Base-by-base conservation (phyloP, 2,113 vertebrate species). In the Pogona vitticeps region DNA sequence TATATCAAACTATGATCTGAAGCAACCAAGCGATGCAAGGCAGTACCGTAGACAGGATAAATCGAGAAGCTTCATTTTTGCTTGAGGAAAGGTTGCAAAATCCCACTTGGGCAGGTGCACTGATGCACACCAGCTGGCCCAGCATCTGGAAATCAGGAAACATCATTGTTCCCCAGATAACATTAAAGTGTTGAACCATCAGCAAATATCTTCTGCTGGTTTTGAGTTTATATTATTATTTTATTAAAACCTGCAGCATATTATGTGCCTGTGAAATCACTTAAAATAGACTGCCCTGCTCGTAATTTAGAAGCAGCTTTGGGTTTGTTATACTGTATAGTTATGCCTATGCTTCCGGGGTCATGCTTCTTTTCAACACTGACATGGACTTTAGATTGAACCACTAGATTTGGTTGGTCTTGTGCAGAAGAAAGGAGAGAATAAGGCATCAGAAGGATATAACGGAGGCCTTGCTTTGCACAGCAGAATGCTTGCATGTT, bases 81-180 rank as follows among this genome's bases (percentile, higher is more conserved):
- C 70, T 15, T 86, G 36, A 80, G 13, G 85, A 72, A 80, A 89
- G 73, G 2, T 70, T 82, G 84, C 17, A 82, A 84, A 59, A 58
- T n/a, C 28, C 36, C 85, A 78, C 80, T 65, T 0, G 13, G 67
- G 58, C 1, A 83, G 10, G 4, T 71, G 65, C 71, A 31, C 73
- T 85, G 14, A 83, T 87, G 75, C 75, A 46, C 1, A 85, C 2
- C 8, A 73, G 36, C 28, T 46, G 5, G 2, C 31, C 28, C 71
- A 88, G 14, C 52, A 82, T 78, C 67, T 91, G 23, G 26, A 91
- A 92, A 79, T 59, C 75, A 40, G 28, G 36, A 80, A 8, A 1
- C 61, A 82, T 61, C 9, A 82, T 83, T 82, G 14, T 79, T 87
- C n/a, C 2, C 77, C 1, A 17, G 17, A 10, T 73, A 78, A 67